These are phyloP conservation scores for Bos indicus DNA, from an alignment of 2,113 vertebrate species.

Conservation along the genomic window DNA sequence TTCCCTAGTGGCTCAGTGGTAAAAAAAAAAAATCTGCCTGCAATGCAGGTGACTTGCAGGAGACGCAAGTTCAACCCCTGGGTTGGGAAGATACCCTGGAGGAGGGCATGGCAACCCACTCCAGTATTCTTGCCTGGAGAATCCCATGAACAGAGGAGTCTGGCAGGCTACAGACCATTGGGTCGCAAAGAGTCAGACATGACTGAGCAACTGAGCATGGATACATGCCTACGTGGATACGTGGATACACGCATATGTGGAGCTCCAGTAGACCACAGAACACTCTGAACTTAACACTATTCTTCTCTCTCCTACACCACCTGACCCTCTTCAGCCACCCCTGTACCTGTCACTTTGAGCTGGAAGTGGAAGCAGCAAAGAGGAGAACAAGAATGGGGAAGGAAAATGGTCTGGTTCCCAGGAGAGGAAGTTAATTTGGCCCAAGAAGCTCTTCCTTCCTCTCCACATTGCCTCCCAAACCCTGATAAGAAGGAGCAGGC, in stretches of 20 bases:
- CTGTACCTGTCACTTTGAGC: background rate
- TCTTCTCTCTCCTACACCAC: background rate
- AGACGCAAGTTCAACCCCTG: background rate
- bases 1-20: background rate
- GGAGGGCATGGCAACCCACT: background rate
- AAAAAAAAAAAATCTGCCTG: background rate
- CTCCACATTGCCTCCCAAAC: background rate
- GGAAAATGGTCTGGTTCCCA: background rate
- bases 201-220: background rate
- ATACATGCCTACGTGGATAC: background rate
- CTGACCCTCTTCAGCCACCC: background rate
- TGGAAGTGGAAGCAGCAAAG: background rate
- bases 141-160: background rate
- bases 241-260: background rate
- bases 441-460: background rate
- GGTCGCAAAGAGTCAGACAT: background rate
- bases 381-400: background rate
- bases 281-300: background rate
- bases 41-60: background rate
- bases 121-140: background rate
- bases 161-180: background rate
- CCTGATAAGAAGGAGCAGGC: background rate
- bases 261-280: background rate
- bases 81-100: background rate
- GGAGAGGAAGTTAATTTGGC: background rate